phyloP scores from a whole-genome alignment of 2,113 vertebrate species.

The Prionailurus viverrinus region DNA sequence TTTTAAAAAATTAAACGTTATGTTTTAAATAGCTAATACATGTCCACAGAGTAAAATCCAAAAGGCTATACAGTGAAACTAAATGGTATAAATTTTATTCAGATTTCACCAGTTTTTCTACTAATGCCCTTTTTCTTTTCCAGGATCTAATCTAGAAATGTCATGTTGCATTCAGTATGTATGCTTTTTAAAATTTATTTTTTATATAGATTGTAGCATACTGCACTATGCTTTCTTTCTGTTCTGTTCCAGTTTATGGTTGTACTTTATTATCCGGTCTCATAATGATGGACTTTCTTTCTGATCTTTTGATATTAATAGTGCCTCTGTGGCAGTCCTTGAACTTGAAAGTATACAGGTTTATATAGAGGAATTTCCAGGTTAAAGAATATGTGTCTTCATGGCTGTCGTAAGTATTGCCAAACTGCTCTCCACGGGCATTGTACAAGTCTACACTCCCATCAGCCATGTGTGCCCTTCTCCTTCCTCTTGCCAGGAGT shows the following conservation, averaged over 20 bases:
- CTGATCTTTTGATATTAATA: not conserved
- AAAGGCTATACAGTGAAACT: not conserved
- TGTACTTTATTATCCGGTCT: constrained; percentile 1
- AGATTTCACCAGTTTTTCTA: not conserved
- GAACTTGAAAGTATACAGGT: not conserved
- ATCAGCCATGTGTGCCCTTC: not conserved
- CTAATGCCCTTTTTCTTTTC: not conserved
- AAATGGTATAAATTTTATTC: not conserved
- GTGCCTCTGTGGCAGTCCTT: not conserved
- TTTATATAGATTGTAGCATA: constrained; percentile 1
- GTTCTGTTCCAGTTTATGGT: constrained; percentile 4
- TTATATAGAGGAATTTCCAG: not conserved
- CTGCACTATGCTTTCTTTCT: not conserved
- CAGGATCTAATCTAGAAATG: constrained; percentile 23
- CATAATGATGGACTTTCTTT: not conserved
- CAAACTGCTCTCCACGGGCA: not conserved
- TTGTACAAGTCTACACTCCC: not conserved
- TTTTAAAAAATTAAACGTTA: not conserved
- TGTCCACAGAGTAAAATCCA: not conserved
- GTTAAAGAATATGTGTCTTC: not conserved
- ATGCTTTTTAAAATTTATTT: not conserved
- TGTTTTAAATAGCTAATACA: not conserved
- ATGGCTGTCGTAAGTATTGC: not conserved
- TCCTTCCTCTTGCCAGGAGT: not conserved
- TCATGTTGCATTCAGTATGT: not conserved